phyloP scores from a whole-genome alignment of 2,888 invertebrate genomes.

The Dicranocentrus wangi region DNA sequence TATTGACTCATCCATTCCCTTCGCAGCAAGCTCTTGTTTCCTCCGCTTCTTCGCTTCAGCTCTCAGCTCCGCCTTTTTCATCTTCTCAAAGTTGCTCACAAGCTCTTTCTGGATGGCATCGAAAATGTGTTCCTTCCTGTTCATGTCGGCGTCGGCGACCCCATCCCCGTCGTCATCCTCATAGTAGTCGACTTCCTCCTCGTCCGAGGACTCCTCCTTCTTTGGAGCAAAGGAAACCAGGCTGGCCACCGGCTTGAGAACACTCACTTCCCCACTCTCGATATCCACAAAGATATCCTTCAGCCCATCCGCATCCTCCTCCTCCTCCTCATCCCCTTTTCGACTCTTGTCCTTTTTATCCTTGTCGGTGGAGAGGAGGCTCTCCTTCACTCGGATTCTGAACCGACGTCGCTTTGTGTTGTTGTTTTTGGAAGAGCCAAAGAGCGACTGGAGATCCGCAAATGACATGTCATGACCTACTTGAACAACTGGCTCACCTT shows the following conservation, averaged over 20 bases:
- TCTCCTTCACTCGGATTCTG: conserved; percentile 50
- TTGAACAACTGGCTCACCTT: conserved; percentile 59
- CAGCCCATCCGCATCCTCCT: conserved; percentile 38
- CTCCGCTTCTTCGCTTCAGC: conserved; percentile 67
- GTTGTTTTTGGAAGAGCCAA: conserved; percentile 33
- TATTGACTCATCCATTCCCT: conserved; percentile 69
- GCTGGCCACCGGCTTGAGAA: conserved; percentile 70
- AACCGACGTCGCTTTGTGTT: conserved; percentile 26
- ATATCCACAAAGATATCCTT: conserved; percentile 72
- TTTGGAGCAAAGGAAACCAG: conserved; percentile 66
- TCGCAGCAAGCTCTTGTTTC: conserved; percentile 65
- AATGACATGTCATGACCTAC: conserved; percentile 70
- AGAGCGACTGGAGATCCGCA: conserved; percentile 59
- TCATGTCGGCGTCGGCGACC: conserved; percentile 58
- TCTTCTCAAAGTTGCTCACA: conserved; percentile 64
- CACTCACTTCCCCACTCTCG: conserved; percentile 71
- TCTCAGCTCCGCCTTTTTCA: conserved; percentile 66
- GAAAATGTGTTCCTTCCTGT: conserved; percentile 64
- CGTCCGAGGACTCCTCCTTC: conserved; percentile 53
- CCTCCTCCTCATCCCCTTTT: conserved; percentile 47
- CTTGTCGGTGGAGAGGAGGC: conserved; percentile 12
- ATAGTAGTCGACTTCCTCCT: conserved; percentile 63
- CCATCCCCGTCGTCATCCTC: conserved; percentile 60
- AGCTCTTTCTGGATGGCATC: conserved; percentile 66
- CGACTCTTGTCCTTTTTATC: conserved; percentile 22